Base-by-base conservation (phyloP, 2,113 vertebrate species). In the Hippocampus comes region DNA sequence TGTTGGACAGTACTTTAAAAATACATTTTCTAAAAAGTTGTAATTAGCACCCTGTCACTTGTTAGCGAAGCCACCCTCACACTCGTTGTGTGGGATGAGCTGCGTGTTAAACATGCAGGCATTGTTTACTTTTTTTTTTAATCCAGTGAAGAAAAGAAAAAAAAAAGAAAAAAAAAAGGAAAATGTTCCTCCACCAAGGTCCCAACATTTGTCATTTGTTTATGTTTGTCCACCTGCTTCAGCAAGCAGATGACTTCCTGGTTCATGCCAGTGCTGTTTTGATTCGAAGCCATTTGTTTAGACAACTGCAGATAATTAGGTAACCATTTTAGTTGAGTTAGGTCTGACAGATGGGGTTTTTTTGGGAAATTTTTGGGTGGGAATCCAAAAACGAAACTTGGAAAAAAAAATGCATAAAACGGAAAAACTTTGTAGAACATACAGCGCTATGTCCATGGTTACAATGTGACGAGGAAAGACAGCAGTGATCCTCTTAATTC, bases 11-110 rank as follows among this genome's bases (percentile, higher is more conserved):
- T 63, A 41, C 82, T 55, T 48, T 30, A 49, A 30, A 38, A 59
- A 55, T 21, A 57, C 17, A 59, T 43, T 5, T 41, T 15, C 2
- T 4, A n/a, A 68, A 25, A 51, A 76, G 78, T 78, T 73, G 76
- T 86, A 86, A 90, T 86, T 87, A 90, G 82, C 81, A 76, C 84
- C 72, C 67, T 84, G 87, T 82, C 84, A 84, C 72, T 78, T 66
- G 75, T 72, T 81, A 75, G 48, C 59, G 68, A 68, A 68, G 78
- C 78, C 5, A 75, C 83, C 78, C 84, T 76, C 81, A 53, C 78
- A 56, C 67, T 34, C 14, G 42, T 49, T 66, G 14, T 67, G 76
- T 75, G 75, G 63, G 70, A 82, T 81, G 48, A 10, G 59, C 59
- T 30, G 27, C 7, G 59, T 7, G 27, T 61, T 34, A 68, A 77